phyloP scores from a whole-genome alignment of 2,888 invertebrate genomes.

The Neria commutata region DNA sequence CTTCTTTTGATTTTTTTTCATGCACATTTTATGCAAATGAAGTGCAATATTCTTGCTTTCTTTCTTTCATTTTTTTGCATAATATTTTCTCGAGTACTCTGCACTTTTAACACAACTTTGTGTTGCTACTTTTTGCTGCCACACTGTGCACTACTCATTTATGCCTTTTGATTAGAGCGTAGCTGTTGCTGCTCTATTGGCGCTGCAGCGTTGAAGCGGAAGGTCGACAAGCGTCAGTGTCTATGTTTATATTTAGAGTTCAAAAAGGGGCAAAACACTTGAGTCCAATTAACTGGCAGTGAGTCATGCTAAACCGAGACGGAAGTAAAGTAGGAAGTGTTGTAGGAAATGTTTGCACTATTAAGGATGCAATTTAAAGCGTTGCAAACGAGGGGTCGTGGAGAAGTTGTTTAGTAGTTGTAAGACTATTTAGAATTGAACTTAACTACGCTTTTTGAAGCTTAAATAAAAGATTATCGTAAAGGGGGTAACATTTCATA shows the following conservation, averaged over 20 bases:
- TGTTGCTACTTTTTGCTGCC: conserved; percentile 2
- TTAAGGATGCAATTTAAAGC: too few species aligned
- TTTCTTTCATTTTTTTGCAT: neutral
- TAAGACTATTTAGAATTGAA: too few species aligned
- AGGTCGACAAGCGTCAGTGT: too few species aligned
- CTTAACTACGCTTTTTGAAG: too few species aligned
- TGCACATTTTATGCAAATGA: neutral
- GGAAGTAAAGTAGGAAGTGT: neutral
- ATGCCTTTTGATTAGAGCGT: neutral
- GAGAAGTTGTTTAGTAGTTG: too few species aligned
- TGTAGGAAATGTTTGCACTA: neutral
- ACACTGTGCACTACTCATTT: neutral
- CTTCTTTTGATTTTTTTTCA: too few species aligned
- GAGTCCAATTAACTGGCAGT: neutral
- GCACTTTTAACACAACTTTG: too few species aligned
- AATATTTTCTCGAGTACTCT: neutral
- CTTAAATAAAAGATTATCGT: too few species aligned
- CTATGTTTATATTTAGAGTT: neutral
- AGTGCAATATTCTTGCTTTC: neutral
- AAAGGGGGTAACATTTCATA: too few species aligned
- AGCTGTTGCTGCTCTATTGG: neutral
- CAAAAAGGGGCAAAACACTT: neutral
- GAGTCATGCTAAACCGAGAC: neutral
- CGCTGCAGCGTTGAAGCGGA: neutral
- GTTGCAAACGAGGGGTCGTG: too few species aligned